Evolutionary conservation across 1,140 invertebrate genomes (phyloP), one percentile per base, ranked within the genome.

Genomic region (Leucophenga varia): DNA sequence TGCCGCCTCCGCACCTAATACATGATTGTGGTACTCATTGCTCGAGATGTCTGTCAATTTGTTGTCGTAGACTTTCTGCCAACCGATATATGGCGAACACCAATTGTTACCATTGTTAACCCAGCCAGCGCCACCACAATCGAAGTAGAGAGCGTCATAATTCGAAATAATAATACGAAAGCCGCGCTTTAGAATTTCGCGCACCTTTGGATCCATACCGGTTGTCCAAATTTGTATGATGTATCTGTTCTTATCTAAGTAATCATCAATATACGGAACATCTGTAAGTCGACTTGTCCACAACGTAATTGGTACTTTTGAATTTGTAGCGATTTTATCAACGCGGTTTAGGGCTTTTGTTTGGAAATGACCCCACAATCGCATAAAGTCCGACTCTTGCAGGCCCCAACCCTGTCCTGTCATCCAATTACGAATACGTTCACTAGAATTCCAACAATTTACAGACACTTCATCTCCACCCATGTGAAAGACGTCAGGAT

Each of bases 11-110:
- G 81, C 83, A 13, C 91, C 91, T 77, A 85, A 61, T 39, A 86
- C 79, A 44, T 80, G 77, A 49, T 82, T 52, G 3, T 72, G 75
- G 47, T 82, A 77, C 2, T 76, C 68, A n/a, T n/a, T n/a, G 13
- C 76, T 72, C 2, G 78, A 80, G 43, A 92, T 82, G 5, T 75
- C 58, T 16, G 75, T 72, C 1, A 87, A 83, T 53, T 82, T 85
- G 70, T 92, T 92, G 5, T 86, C 80, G 59, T 93, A 93, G 7
- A 92, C 82, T 55, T 84, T 86, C 73, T 93, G 90, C 91, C 91
- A 93, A 3, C 88, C 86, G 67, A 89, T 93, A 73, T 91, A 93
- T 0, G 90, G 90, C 0, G 88, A 82, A 71, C 90, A 93, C 91
- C 90, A 92, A 68, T 91, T 91, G 56, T 86, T 87, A 67, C 84